Base-by-base conservation (phyloP, 2,888 invertebrate species). In the Diploptera punctata region DNA sequence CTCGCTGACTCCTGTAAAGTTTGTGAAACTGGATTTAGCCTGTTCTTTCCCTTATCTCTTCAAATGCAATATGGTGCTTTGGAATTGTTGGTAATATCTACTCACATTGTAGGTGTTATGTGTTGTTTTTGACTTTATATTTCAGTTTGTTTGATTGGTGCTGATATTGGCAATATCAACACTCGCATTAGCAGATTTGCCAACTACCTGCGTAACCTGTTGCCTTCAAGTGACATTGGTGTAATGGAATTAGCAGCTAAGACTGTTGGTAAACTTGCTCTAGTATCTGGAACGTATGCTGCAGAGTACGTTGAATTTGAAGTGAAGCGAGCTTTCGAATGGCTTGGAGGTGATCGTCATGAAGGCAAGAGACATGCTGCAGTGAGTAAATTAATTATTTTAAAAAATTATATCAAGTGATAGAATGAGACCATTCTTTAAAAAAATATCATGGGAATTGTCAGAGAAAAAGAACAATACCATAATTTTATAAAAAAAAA, bases 261-360 rank as follows among this genome's bases (percentile, higher is more conserved):
- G 81, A 98, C 98, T 3, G 92, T 99, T 76, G 98, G 98, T 0
- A 93, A 94, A 77, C 85, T 99, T 69, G 98, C 98, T 1, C 88
- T 96, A 24, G 91, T 93, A 19, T 95, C 94, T 0, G 98, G 98
- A 16, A 95, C 97, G 0, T 96, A 95, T 82, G 93, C 98, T 33
- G 95, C 97, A 0, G 97, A 98, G 81, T 97, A 98, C 81, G 97
- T 99, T n/a, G 98, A 98, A 79, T 97, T 97, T 85, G 98, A 98
- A 84, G 95, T 98, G 1, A 97, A 97, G 82, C 87, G 95, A 80
- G 96, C 98, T 1, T 94, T 97, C 81, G 99, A 99, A 82, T 98
- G 97, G 97, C 86, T 99, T 4, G 91, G 93, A 29, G 94, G 93
- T 67, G 97, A 96, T 79, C 87, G 96, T 77, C 91, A 95, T 82